phyloP scores from a whole-genome alignment of 2,797 vertebrate species.

The Ceyx erithaca region DNA sequence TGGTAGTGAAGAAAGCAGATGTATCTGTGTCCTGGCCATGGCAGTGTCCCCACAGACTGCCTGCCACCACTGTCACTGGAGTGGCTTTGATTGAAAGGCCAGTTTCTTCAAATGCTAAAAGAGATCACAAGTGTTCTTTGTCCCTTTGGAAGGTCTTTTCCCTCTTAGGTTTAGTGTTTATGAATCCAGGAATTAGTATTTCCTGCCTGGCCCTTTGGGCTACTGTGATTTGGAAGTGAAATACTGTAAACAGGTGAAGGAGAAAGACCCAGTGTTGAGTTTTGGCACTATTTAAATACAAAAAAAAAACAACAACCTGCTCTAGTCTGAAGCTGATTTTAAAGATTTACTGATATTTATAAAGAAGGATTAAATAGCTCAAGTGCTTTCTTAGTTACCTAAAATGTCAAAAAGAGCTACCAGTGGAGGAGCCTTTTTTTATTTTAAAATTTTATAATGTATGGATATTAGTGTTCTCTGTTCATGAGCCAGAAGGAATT shows the following conservation, averaged over 20 bases:
- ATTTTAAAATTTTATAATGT: not conserved
- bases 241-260: not conserved
- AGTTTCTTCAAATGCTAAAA: not conserved
- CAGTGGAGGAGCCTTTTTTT: not conserved
- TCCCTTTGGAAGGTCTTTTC: not conserved
- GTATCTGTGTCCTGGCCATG: not conserved
- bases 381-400: not conserved
- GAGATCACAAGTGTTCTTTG: not conserved
- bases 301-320: accelerated
- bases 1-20: not conserved
- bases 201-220: not conserved
- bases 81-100: not conserved
- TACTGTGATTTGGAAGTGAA: not conserved
- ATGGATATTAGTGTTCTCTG: not conserved
- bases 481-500: not conserved
- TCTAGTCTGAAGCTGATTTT: not conserved
- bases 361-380: not conserved
- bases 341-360: not conserved
- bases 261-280: not conserved
- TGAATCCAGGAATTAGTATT: not conserved
- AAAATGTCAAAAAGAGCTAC: not conserved
- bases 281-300: not conserved
- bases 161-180: not conserved
- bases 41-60: not conserved
- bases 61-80: not conserved